phyloP scores from a whole-genome alignment of 2,797 vertebrate species.

The Liasis olivaceus region DNA sequence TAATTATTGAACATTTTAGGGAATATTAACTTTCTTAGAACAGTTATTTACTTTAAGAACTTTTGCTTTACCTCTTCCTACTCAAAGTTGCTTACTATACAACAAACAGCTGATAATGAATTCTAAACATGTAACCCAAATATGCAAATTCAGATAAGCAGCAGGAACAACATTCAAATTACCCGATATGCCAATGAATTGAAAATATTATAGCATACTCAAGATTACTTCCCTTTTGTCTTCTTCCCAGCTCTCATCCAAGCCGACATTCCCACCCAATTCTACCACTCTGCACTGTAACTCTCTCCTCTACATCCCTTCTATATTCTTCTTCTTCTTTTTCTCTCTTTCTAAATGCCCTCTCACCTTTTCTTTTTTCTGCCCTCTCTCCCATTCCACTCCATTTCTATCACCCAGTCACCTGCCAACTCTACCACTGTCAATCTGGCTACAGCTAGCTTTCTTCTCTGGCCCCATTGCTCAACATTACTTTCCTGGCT shows the following conservation, averaged over 20 bases:
- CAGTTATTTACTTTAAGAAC: neutral
- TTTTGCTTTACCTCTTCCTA: neutral
- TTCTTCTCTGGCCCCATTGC: neutral
- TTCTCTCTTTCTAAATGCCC: neutral
- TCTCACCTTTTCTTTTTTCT: neutral
- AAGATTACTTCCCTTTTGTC: neutral
- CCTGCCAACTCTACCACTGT: neutral
- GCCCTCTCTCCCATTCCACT: neutral
- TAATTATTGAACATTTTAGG: conserved; percentile 24
- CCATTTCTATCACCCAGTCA: neutral
- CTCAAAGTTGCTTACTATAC: neutral
- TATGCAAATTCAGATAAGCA: neutral
- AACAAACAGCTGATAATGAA: neutral
- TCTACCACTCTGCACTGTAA: neutral
- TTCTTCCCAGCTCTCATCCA: neutral
- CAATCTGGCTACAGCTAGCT: neutral
- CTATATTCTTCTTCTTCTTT: neutral
- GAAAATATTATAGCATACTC: neutral
- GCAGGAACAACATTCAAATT: neutral
- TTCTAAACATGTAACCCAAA: too few relatives aligned
- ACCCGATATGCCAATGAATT: neutral
- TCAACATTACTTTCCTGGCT: neutral
- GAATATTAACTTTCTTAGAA: conserved; percentile 32
- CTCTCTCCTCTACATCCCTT: neutral
- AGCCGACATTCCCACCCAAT: neutral